Conservation (phyloP, 2,888 invertebrate genomes). For the Drosophila anomelani region DNA sequence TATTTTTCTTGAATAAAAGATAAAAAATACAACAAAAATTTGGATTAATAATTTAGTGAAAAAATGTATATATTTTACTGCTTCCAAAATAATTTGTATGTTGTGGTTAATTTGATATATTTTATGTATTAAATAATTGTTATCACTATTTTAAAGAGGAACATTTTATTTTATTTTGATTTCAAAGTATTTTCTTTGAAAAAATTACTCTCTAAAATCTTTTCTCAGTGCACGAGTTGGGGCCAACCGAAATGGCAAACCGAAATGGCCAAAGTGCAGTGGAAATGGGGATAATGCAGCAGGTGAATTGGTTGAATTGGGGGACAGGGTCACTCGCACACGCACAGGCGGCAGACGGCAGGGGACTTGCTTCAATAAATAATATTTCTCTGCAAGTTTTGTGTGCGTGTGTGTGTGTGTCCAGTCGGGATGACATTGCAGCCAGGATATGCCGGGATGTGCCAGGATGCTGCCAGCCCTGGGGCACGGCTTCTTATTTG, state of each 20-base stretch:
- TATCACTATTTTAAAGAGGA: not conserved
- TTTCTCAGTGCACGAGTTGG: not conserved
- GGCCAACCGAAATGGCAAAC: slow-evolving; percentile 48
- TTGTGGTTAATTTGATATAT: too few relatives aligned
- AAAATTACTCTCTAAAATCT: not conserved
- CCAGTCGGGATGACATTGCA: slow-evolving; percentile 50
- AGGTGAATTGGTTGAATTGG: slow-evolving; percentile 7
- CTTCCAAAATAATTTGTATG: not conserved
- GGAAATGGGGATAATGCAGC: slow-evolving; percentile 37
- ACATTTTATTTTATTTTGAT: not conserved
- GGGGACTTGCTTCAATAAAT: slow-evolving; percentile 55
- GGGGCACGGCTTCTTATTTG: slow-evolving; percentile 34
- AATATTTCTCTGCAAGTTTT: slow-evolving; percentile 58
- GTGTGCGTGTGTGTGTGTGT: slow-evolving; percentile 50
- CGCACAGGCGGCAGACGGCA: slow-evolving; percentile 38
- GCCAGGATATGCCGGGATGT: slow-evolving; percentile 38
- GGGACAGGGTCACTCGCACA: slow-evolving; percentile 9
- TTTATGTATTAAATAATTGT: too few relatives aligned
- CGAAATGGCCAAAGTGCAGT: slow-evolving; percentile 61
- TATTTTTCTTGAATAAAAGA: too few relatives aligned
- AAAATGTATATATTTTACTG: too few relatives aligned
- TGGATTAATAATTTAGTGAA: too few relatives aligned
- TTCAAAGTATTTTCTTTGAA: not conserved
- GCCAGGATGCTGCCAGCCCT: slow-evolving; percentile 36
- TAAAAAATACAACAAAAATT: too few relatives aligned